Percentiles rank a stretch among this genome's conserved stretches.
phyloP scores from a whole-genome alignment of 2,113 vertebrate species.

The Neopipo cinnamomea region DNA sequence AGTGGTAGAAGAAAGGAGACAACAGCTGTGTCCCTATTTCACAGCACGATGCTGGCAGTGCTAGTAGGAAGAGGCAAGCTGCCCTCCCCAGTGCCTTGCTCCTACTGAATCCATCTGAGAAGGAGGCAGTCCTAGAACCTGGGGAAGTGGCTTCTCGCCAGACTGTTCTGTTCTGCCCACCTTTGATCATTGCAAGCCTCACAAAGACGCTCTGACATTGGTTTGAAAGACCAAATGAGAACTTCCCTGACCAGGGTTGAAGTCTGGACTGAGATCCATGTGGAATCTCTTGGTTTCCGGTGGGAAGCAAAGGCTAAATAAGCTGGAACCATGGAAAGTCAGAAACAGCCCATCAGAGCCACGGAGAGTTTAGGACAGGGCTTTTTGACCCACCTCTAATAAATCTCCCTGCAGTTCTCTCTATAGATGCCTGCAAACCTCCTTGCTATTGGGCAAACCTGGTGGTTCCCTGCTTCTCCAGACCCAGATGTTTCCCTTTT shows the following conservation, averaged over 20 bases:
- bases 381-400: background rate
- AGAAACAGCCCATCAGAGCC: background rate
- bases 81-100: background rate
- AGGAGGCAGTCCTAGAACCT: background rate
- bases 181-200: background rate
- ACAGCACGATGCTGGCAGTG: background rate
- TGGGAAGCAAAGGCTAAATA: background rate
- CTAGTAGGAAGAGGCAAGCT: background rate
- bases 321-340: background rate
- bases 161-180: background rate
- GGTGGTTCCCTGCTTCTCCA: background rate
- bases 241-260: background rate
- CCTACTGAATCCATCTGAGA: background rate
- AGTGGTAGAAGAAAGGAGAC: background rate
- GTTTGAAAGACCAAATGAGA: background rate
- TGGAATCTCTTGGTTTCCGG: background rate
- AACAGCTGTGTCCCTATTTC: background rate
- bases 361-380: background rate
- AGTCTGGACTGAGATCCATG: background rate
- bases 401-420: background rate
- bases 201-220: accelerated
- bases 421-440: background rate
- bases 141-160: background rate
- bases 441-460: background rate
- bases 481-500: background rate